Evolutionary conservation across 2,113 vertebrate genomes (phyloP), one percentile per base, ranked within the genome.

Genomic region (Hippoglossus stenolepis): DNA sequence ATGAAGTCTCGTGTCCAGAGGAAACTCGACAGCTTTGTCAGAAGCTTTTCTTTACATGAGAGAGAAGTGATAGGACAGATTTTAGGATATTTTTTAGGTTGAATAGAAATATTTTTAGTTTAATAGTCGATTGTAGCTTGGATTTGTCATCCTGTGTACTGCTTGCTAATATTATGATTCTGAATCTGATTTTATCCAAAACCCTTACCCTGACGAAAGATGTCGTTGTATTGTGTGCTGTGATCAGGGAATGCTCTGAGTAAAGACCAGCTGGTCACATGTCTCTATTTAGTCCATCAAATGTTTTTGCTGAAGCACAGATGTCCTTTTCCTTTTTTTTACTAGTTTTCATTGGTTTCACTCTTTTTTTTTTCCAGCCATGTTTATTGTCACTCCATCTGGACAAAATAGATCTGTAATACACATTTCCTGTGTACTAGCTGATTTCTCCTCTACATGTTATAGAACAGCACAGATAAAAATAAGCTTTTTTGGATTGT

Each of bases 31-130:
- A 20, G 5, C 70, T 91, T 1, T 93, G 91, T 40, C 45, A 84
- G 58, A 35, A 88, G 74, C 84, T 93, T 2, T 93, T 92, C 84
- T 87, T 91, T 68, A 79, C 72, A 5, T 90, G 65, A 89, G 58
- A 26, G 3, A 67, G 56, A 56, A 20, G 5, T 4, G 53, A 70
- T 21, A 14, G 56, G 49, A 63, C 35, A 38, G 40, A 43, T 43
- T 43, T 43, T 43, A 43, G 3, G 40, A 43, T 43, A 43, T 43
- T 43, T 43, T 13, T 3, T 43, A 3, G 13, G 40, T 43, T 43
- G 8, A 3, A 3, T 45, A 18, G 4, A 49, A 18, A 49, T 49
- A 47, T 49, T 15, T 49, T 49, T 17, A 17, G 4, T 5, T 18
- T 17, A 49, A 49, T 49, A 2, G 15, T 5, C 45, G 28, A 0